phyloP scores from a whole-genome alignment of 2,888 invertebrate genomes.

The Chromoteleia sp. region DNA sequence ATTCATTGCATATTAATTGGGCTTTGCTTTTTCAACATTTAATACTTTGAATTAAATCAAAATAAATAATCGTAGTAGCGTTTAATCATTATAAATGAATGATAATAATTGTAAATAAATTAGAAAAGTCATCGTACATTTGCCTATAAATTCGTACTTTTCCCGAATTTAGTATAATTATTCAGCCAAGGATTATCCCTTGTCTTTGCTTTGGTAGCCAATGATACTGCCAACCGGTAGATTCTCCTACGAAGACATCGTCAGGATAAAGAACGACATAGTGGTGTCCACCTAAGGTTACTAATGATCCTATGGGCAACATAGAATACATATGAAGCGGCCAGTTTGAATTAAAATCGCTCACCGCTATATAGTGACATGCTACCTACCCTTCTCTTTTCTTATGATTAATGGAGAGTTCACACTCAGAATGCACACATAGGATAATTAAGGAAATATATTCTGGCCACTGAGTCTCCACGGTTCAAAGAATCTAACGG shows the following conservation, averaged over 20 bases:
- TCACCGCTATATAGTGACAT: slow-evolving; percentile 78
- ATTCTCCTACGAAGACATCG: slow-evolving; percentile 78
- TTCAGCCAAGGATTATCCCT: slow-evolving; percentile 50
- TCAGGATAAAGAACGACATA: slow-evolving; percentile 84
- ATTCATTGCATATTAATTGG: neutral
- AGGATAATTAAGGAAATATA: slow-evolving; percentile 85
- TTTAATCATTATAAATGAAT: no score
- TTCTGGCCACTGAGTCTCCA: slow-evolving; percentile 83
- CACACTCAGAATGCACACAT: slow-evolving; percentile 85
- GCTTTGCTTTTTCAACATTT: no score
- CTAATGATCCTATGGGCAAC: slow-evolving; percentile 83
- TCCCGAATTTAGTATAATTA: slow-evolving; percentile 20
- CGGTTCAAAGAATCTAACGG: slow-evolving; percentile 82
- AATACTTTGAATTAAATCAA: no score
- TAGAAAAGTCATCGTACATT: neutral
- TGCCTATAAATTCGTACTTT: neutral
- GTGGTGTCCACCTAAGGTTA: slow-evolving; percentile 84
- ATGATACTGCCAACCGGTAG: slow-evolving; percentile 76
- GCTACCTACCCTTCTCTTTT: slow-evolving; percentile 80
- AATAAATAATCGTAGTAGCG: no score
- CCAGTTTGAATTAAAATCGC: slow-evolving; percentile 84
- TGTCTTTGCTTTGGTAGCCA: slow-evolving; percentile 69
- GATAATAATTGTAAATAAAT: neutral
- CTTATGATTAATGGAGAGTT: slow-evolving; percentile 85
- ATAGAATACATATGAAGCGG: slow-evolving; percentile 84